A percentile compares a stretch with the other conserved stretches of the same genome.
These are phyloP conservation scores for Atlantisia rogersi DNA, from an alignment of 2,113 vertebrate genomes.

Conservation along the genomic window DNA sequence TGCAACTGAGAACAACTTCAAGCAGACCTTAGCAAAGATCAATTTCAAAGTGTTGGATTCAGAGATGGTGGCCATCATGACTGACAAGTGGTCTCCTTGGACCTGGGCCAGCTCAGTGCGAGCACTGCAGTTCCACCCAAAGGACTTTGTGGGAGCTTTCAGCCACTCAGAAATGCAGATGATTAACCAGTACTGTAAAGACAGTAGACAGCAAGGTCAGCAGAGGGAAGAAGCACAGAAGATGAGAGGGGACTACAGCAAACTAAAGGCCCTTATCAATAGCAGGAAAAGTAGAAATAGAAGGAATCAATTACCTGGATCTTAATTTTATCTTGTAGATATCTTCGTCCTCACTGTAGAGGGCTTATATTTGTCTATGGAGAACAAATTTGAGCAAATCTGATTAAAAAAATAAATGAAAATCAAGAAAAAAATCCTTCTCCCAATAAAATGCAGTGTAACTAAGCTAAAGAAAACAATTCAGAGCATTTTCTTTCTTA, in stretches of 20 bases:
- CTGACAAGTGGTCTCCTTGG: constrained; percentile 89
- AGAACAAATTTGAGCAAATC: constrained; percentile 49
- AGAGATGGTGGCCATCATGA: constrained; percentile 83
- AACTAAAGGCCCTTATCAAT: constrained; percentile 92
- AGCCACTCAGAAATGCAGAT: constrained; percentile 90
- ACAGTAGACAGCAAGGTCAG: constrained; percentile 83
- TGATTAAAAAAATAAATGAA: constrained; percentile 1
- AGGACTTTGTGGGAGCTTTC: constrained; percentile 86
- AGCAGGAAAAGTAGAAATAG: constrained; percentile 94
- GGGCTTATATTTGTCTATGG: constrained; percentile 46
- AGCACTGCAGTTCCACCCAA: constrained; percentile 83
- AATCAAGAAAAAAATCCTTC: not conserved
- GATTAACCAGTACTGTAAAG: constrained; percentile 94
- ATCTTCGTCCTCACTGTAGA: constrained; percentile 4
- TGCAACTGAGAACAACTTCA: constrained; percentile 93
- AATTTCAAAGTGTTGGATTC: constrained; percentile 90
- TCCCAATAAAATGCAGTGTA: constrained; percentile 50
- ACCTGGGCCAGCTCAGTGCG: constrained; percentile 83
- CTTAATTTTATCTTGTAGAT: constrained; percentile 72
- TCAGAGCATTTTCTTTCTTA: constrained; percentile 50
- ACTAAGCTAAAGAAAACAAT: constrained; percentile 46
- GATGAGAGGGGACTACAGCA: constrained; percentile 90
- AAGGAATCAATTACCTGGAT: constrained; percentile 86
- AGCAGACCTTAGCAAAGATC: constrained; percentile 94
- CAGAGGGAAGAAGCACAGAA: constrained; percentile 76